phyloP scores from a whole-genome alignment of 2,797 vertebrate genomes.

The Epinephelus malabaricus region DNA sequence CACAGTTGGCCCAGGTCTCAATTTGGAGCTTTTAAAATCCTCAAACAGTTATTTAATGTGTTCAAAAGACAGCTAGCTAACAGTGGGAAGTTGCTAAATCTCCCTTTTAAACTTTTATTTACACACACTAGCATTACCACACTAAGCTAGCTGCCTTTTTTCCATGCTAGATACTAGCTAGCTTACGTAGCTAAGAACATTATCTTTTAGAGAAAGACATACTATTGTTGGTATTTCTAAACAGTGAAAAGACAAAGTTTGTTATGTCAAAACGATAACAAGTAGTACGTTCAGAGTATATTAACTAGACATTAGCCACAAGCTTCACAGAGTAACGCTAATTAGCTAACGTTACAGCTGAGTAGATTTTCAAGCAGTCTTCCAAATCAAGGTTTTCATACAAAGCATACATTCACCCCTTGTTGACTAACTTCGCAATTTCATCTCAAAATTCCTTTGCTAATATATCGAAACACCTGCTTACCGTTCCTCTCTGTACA shows the following conservation, averaged over 20 bases:
- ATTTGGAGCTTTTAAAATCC: too few species aligned
- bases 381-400: not conserved
- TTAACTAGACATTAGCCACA: not conserved
- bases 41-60: too few species aligned
- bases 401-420: too few species aligned
- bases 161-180: not conserved
- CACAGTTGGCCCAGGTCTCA: too few species aligned
- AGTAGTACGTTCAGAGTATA: not conserved
- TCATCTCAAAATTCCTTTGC: not conserved
- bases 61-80: too few species aligned
- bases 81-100: too few species aligned
- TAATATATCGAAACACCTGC: constrained; percentile 30
- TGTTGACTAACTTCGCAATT: not conserved
- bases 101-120: not conserved
- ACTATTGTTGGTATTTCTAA: not conserved
- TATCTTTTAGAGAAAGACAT: too few species aligned
- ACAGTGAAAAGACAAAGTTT: not conserved
- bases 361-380: not conserved
- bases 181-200: not conserved
- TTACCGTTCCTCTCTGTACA: constrained; percentile 95
- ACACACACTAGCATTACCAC: not conserved
- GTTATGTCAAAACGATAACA: not conserved
- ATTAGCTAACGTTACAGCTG: not conserved
- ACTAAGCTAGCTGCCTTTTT: not conserved
- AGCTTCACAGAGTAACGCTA: not conserved